Conservation (phyloP, 2,797 vertebrate genomes). For the Molossus alvarezi region DNA sequence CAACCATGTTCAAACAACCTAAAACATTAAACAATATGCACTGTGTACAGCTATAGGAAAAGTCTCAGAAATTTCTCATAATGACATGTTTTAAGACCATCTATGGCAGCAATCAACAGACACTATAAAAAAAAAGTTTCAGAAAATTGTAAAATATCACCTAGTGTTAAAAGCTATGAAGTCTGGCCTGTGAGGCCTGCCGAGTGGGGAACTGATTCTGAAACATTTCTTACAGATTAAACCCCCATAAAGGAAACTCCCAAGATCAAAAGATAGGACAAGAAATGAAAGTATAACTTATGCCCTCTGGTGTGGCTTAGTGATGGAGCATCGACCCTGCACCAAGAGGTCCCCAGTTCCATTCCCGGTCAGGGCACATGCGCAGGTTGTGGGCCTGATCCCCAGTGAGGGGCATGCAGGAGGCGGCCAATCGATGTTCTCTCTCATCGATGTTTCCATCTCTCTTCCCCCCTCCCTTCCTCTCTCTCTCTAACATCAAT, state of each 20-base stretch:
- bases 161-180: background rate
- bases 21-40: background rate
- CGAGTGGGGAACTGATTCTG: background rate
- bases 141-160: background rate
- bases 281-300: background rate
- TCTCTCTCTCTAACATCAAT: too few relatives aligned
- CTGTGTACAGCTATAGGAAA: background rate
- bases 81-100: background rate
- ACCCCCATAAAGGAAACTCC: background rate
- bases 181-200: fast-evolving
- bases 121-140: background rate
- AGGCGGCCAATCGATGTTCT: too few relatives aligned
- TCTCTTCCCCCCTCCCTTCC: too few relatives aligned
- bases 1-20: background rate
- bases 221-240: background rate
- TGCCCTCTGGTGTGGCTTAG: too few relatives aligned
- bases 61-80: background rate
- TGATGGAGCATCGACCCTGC: too few relatives aligned
- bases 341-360: too few relatives aligned
- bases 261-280: background rate
- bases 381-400: too few relatives aligned
- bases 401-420: too few relatives aligned
- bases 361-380: too few relatives aligned
- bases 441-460: too few relatives aligned
- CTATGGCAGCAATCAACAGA: background rate